Conservation (phyloP, 2,797 vertebrate genomes). For the Buceros bicornis region DNA sequence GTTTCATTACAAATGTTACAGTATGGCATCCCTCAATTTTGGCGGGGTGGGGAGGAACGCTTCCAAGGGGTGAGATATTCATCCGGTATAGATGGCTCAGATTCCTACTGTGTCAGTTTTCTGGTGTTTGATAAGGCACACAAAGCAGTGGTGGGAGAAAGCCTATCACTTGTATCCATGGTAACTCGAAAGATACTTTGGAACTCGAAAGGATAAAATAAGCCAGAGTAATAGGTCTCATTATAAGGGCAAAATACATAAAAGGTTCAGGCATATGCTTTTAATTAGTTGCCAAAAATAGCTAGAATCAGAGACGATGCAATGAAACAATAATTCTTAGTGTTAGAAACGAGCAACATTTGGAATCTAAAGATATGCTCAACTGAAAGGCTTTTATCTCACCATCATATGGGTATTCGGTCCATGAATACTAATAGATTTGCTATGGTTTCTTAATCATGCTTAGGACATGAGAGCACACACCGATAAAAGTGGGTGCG, state of each 20-base stretch:
- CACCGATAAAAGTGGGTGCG: slow-evolving; percentile 20
- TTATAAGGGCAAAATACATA: slow-evolving; percentile 82
- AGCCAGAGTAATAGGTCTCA: slow-evolving; percentile 80
- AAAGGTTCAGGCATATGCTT: slow-evolving; percentile 78
- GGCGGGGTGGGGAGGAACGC: not conserved
- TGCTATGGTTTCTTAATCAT: slow-evolving; percentile 65
- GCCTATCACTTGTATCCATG: slow-evolving; percentile 82
- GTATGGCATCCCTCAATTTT: not conserved
- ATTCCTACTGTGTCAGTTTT: slow-evolving; percentile 77
- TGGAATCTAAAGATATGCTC: slow-evolving; percentile 48
- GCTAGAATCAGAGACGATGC: slow-evolving; percentile 39
- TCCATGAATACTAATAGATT: slow-evolving; percentile 44
- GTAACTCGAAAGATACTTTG: slow-evolving; percentile 81
- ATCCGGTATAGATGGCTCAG: slow-evolving; percentile 52
- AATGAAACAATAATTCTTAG: slow-evolving; percentile 49
- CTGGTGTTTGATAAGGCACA: slow-evolving; percentile 78
- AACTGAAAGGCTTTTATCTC: slow-evolving; percentile 42
- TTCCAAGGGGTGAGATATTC: slow-evolving; percentile 52
- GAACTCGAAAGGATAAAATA: slow-evolving; percentile 77
- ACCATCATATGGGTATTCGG: not conserved
- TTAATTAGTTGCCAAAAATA: slow-evolving; percentile 82
- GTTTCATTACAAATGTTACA: slow-evolving; percentile 9
- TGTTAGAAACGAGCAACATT: slow-evolving; percentile 50
- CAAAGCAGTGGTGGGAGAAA: slow-evolving; percentile 77
- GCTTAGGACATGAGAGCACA: slow-evolving; percentile 45